Evolutionary conservation across 2,888 invertebrate genomes (phyloP).

Genomic region (Formica aserva): DNA sequence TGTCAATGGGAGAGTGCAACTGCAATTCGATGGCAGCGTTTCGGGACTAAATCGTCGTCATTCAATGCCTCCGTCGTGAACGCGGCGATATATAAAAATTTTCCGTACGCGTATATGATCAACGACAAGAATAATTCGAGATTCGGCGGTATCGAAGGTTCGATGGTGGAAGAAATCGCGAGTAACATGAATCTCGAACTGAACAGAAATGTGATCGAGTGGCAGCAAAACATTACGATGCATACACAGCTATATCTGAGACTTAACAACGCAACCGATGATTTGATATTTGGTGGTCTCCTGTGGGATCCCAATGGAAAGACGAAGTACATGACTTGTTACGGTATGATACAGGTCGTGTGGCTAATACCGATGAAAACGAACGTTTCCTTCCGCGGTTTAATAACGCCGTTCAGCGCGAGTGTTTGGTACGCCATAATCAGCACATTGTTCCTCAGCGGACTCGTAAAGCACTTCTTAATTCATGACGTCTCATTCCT

Average conservation of each 20-base stretch:
- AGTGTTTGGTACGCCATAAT: conserved; percentile 78
- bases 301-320: conserved; percentile 56
- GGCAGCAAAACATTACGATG: conserved; percentile 34
- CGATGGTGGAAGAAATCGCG: conserved; percentile 54
- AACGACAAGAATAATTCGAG: conserved; percentile 3
- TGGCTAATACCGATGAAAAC: conserved; percentile 77
- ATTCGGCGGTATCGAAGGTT: conserved; percentile 59
- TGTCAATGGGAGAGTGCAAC: conserved; percentile 57
- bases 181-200: not conserved
- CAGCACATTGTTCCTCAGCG: conserved; percentile 70
- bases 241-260: not conserved
- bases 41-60: conserved; percentile 20
- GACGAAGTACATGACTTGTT: conserved; percentile 71
- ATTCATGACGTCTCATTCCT: conserved; percentile 74
- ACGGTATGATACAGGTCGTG: conserved; percentile 71
- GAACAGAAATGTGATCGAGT: conserved; percentile 37
- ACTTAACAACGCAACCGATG: conserved; percentile 51
- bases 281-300: conserved; percentile 75
- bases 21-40: conserved; percentile 38
- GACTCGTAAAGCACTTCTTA: conserved; percentile 69
- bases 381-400: conserved; percentile 75
- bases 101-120: conserved; percentile 64
- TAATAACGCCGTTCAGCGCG: conserved; percentile 75
- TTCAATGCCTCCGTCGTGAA: conserved; percentile 66
- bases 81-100: conserved; percentile 67